A percentile compares a stretch with the other conserved stretches of the same genome.
Conservation (phyloP, 2,888 invertebrate genomes). For the Acutogordius australiensis region DNA sequence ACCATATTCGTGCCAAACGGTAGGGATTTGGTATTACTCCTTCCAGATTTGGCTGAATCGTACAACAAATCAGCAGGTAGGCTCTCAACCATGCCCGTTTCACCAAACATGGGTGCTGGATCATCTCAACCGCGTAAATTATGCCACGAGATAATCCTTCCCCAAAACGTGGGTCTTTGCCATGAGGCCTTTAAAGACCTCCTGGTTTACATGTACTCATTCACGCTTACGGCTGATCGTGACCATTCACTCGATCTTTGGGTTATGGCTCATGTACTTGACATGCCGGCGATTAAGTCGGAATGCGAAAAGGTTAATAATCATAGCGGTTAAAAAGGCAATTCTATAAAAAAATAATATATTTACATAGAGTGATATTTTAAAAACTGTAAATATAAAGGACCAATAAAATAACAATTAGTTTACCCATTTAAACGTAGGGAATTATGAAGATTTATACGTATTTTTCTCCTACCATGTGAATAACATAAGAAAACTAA, state of each 20-base stretch:
- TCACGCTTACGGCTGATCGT: background rate
- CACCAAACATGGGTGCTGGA: too few relatives aligned
- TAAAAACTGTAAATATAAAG: too few relatives aligned
- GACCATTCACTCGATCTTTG: background rate
- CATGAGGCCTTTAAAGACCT: background rate
- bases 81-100: background rate
- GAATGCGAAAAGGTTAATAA: constrained; percentile 10
- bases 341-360: too few relatives aligned
- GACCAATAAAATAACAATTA: too few relatives aligned
- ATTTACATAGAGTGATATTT: too few relatives aligned
- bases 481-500: too few relatives aligned
- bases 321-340: too few relatives aligned
- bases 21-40: background rate
- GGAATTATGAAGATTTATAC: too few relatives aligned
- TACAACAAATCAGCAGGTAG: background rate
- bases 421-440: too few relatives aligned
- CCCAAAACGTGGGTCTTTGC: background rate
- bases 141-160: background rate
- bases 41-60: background rate
- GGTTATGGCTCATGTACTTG: background rate
- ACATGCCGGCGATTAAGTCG: background rate
- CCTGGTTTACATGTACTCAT: constrained; percentile 1
- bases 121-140: too few relatives aligned
- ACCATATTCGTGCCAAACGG: background rate
- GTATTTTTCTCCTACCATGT: too few relatives aligned